These are phyloP conservation scores for Gymnothorax javanicus DNA, from an alignment of 2,797 vertebrate genomes.

Conservation along the genomic window DNA sequence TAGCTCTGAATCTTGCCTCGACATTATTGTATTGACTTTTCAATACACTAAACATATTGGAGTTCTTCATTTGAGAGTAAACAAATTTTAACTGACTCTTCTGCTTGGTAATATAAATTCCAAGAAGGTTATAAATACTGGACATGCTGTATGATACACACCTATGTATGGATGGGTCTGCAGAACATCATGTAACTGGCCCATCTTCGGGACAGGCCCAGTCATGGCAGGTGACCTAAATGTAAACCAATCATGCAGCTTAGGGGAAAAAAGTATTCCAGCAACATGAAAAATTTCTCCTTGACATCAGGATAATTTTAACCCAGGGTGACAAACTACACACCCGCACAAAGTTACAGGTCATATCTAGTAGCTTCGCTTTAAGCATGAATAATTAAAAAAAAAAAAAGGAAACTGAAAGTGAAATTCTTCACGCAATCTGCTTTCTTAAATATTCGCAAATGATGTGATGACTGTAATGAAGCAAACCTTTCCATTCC, in stretches of 20 bases:
- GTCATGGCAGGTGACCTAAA: background rate
- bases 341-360: background rate
- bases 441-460: background rate
- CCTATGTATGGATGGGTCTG: background rate
- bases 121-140: background rate
- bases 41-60: background rate
- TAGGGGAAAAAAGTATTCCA: background rate
- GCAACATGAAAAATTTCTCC: background rate
- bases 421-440: background rate
- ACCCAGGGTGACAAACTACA: background rate
- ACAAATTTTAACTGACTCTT: background rate
- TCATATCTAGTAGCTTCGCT: background rate
- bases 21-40: background rate
- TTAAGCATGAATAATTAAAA: background rate
- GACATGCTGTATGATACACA: background rate
- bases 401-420: no score
- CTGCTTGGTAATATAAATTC: background rate
- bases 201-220: background rate
- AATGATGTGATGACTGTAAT: background rate
- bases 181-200: background rate
- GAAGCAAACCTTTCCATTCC: background rate
- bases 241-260: background rate
- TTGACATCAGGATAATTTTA: background rate
- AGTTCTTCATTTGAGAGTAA: background rate
- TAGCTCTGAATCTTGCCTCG: background rate